phyloP scores from a whole-genome alignment of 2,797 vertebrate genomes.

The Calcarius lapponicus region DNA sequence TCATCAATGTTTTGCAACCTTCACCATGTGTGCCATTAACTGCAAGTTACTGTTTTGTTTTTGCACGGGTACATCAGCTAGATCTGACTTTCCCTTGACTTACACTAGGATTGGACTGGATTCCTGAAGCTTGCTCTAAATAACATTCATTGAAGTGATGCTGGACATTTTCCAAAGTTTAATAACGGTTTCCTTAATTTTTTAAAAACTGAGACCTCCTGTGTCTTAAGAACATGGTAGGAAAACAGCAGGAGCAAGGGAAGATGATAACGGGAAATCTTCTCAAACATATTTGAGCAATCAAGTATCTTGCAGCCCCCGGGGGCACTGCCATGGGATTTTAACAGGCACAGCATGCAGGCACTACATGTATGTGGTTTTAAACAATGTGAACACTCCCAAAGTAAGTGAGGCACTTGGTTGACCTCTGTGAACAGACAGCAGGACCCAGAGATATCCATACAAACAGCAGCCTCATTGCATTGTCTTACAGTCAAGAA shows the following conservation, averaged over 20 bases:
- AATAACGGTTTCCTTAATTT: not conserved
- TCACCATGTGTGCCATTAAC: not conserved
- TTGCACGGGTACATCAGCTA: not conserved
- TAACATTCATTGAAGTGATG: not conserved
- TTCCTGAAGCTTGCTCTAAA: not conserved
- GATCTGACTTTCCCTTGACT: not conserved
- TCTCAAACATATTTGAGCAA: slow-evolving; percentile 34
- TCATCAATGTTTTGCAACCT: not conserved
- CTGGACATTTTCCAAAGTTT: slow-evolving; percentile 11
- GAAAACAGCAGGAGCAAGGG: slow-evolving; percentile 1
- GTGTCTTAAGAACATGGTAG: not conserved
- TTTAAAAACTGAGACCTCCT: not conserved
- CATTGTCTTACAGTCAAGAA: not conserved
- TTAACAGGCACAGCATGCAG: not conserved
- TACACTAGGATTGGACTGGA: not conserved
- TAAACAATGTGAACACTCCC: not conserved
- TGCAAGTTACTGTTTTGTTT: not conserved
- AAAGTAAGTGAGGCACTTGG: not conserved
- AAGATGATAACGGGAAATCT: slow-evolving; percentile 46
- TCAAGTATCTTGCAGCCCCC: slow-evolving; percentile 19
- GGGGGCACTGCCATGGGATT: not conserved
- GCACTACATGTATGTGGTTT: not conserved
- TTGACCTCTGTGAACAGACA: not conserved
- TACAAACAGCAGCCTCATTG: not conserved
- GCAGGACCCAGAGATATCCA: not conserved